Percentiles rank a stretch among this genome's conserved stretches.
Conservation (phyloP, 2,113 vertebrate genomes). For the Zosterops borbonicus region DNA sequence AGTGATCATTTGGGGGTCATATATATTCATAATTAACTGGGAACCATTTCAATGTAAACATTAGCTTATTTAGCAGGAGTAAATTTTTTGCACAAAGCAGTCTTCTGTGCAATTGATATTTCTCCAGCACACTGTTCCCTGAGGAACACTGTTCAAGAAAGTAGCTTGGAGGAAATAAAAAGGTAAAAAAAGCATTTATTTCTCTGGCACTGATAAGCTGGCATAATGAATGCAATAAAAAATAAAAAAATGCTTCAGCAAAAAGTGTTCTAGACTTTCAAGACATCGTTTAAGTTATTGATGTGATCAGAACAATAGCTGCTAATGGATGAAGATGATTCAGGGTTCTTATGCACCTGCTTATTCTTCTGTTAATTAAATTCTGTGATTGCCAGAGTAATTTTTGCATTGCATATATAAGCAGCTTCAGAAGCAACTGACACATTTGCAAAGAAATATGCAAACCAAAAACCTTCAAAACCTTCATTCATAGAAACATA, state of each 20-base stretch:
- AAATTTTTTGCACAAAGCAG: constrained; percentile 50
- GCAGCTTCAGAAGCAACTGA: constrained; percentile 7
- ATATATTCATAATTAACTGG: constrained; percentile 57
- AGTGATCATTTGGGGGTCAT: constrained; percentile 33
- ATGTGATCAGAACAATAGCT: constrained; percentile 49
- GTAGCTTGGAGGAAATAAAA: constrained; percentile 37
- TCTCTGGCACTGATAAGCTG: constrained; percentile 21
- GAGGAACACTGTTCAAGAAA: constrained; percentile 33
- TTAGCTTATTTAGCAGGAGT: constrained; percentile 27
- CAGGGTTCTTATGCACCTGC: not conserved
- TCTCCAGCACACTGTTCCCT: not conserved
- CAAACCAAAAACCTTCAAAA: not conserved
- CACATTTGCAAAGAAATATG: not conserved
- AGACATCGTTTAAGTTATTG: constrained; percentile 34
- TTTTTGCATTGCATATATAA: not conserved
- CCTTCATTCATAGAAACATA: not conserved
- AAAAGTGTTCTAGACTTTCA: constrained; percentile 50
- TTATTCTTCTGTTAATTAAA: constrained; percentile 63
- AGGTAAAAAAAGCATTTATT: constrained; percentile 43
- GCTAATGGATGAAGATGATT: constrained; percentile 46
- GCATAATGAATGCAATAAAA: constrained; percentile 40
- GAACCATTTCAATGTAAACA: constrained; percentile 52
- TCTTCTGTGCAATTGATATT: constrained; percentile 39
- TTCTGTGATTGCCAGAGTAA: constrained; percentile 26
- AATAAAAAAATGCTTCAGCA: not conserved